Evolutionary conservation across 2,888 invertebrate genomes (phyloP).

Genomic region (Cheilosia vulpina): DNA sequence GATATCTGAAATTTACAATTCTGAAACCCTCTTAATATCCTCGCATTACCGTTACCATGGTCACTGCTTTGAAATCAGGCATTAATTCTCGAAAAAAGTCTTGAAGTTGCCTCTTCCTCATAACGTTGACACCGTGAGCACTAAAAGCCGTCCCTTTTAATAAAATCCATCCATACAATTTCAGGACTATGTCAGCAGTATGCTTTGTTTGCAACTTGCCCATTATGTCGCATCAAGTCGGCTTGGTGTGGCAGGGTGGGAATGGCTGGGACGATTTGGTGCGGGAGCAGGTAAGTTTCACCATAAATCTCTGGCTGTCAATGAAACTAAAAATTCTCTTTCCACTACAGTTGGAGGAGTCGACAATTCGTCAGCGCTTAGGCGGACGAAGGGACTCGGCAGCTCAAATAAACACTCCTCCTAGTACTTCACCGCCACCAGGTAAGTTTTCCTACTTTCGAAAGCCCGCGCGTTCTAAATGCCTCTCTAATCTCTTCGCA

Average conservation of each 20-base stretch:
- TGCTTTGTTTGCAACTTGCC: slow-evolving; percentile 98
- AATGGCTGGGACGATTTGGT: slow-evolving; percentile 97
- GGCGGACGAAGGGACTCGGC: slow-evolving; percentile 95
- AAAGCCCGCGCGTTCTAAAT: background rate
- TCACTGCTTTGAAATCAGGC: no score
- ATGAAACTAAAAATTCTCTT: background rate
- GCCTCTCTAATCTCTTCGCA: background rate
- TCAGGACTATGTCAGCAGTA: slow-evolving; percentile 96
- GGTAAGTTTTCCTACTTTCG: slow-evolving; percentile 65
- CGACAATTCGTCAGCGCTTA: slow-evolving; percentile 92
- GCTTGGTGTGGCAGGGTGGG: slow-evolving; percentile 96
- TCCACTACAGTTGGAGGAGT: slow-evolving; percentile 87
- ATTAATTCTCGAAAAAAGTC: no score
- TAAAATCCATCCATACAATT: slow-evolving; percentile 76
- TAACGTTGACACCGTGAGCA: background rate
- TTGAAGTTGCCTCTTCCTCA: slow-evolving; percentile 10
- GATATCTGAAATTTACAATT: no score
- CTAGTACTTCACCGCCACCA: slow-evolving; percentile 88
- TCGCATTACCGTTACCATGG: no score
- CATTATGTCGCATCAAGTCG: slow-evolving; percentile 96
- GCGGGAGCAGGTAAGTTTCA: slow-evolving; percentile 87
- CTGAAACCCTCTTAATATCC: no score
- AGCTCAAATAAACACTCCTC: slow-evolving; percentile 95
- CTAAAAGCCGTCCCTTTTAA: background rate
- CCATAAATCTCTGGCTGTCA: background rate